Evolutionary conservation across 1,140 invertebrate genomes (phyloP).

Genomic region (Zaprionus gabonicus): DNA sequence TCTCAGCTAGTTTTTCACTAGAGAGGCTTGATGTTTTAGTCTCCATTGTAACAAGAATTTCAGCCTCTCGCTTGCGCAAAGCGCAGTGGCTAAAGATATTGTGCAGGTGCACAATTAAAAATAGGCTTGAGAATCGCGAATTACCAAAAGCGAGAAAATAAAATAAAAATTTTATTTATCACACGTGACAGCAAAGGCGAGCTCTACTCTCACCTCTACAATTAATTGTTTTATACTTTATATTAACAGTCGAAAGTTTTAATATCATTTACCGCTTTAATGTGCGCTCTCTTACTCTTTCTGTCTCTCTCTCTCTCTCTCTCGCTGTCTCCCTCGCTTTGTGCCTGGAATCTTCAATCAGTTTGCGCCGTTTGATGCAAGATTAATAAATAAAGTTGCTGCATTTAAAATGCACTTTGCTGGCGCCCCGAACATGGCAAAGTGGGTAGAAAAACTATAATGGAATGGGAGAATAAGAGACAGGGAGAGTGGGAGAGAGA

Average conservation of each 20-base stretch:
- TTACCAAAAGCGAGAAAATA: no score
- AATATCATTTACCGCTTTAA: not conserved
- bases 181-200: no score
- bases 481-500: slow-evolving; percentile 11
- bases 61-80: no score
- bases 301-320: not conserved
- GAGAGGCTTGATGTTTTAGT: no score
- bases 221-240: no score
- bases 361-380: slow-evolving; percentile 47
- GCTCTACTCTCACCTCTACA: no score
- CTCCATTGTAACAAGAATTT: no score
- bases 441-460: not conserved
- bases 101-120: no score
- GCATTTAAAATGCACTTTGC: slow-evolving; percentile 80
- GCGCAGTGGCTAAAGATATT: no score
- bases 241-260: not conserved
- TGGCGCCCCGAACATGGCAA: slow-evolving; percentile 15
- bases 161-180: no score
- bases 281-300: not conserved
- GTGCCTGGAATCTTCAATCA: slow-evolving; percentile 5
- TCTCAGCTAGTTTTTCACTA: no score
- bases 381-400: slow-evolving; percentile 66
- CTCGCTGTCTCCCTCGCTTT: not conserved
- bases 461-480: not conserved
- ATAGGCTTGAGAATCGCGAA: no score